Base-by-base conservation (phyloP, 2,113 vertebrate species). In the Mesocricetus auratus region DNA sequence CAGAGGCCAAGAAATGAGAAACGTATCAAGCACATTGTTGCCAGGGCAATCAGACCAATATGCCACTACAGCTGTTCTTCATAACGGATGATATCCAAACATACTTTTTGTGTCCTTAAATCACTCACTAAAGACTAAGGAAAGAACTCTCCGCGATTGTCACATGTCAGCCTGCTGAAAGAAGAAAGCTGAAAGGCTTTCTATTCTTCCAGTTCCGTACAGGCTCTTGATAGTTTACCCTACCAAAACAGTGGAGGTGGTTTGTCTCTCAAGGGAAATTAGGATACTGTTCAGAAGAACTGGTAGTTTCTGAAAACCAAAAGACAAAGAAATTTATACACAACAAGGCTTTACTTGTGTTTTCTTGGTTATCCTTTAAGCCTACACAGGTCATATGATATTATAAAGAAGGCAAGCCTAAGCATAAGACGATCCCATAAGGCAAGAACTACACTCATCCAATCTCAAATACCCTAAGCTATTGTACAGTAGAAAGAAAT, bases 191-290 rank as follows among this genome's bases (percentile, higher is more conserved):
- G 87, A 21, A 79, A 47, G 39, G 1, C 42, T 85, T 62, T 73
- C 17, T 50, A 68, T 47, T 89, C 45, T 81, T 87, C 33, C 16
- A 69, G 60, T 53, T 91, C 50, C 45, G 58, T 22, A 19, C 19
- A 92, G 47, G 47, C 29, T 77, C 45, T 33, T 86, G 64, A 79
- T 71, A 89, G 91, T 87, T 60, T 77, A 73, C 39, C 5, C n/a
- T 73, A 39, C 66, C 42, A 83, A 95, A 81, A 78, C 33, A 22
- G 60, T 45, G 22, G 31, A 94, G 22, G 56, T 36, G 62, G 58
- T n/a, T n/a, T n/a, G n/a, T 53, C 39, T 89, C 53, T 89, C 47
- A 94, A 45, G 69, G 29, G 53, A 96, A 87, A 96, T 47, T 81
- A 88, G 33, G 12, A 8, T n/a, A 19, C 47, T 82, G 64, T 66